Evolutionary conservation across 37 sponge, comb jelly and placozoan genomes (phyloP).

Genomic region (Petrosia ficiformis): DNA sequence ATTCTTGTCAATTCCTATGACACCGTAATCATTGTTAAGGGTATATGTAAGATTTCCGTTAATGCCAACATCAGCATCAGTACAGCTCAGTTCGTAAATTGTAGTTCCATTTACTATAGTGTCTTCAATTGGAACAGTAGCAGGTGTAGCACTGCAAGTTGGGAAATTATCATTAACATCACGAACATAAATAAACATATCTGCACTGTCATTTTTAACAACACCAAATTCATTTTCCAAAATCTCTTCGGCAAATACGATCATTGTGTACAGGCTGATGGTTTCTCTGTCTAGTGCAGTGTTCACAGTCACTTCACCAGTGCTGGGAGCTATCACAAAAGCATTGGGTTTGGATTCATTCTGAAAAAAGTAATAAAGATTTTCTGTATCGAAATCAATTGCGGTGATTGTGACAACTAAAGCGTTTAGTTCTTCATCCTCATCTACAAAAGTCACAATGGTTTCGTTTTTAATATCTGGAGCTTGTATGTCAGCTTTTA

Average conservation of each 20-base stretch:
- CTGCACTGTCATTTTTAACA: slow-evolving; percentile 22
- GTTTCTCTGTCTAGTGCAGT: slow-evolving; percentile 54
- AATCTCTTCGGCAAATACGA: slow-evolving; percentile 42
- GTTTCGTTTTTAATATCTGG: slow-evolving; percentile 15
- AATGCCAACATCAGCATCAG: slow-evolving; percentile 41
- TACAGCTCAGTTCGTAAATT: slow-evolving; percentile 42
- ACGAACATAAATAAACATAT: slow-evolving; percentile 38
- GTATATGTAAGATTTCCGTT: slow-evolving; percentile 43
- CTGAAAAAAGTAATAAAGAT: slow-evolving; percentile 14
- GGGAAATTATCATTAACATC: slow-evolving; percentile 73
- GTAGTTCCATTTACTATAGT: neutral
- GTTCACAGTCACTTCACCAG: slow-evolving; percentile 21
- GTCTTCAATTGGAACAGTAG: slow-evolving; percentile 5
- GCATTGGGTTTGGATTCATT: slow-evolving; percentile 29
- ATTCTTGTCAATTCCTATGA: slow-evolving; percentile 14
- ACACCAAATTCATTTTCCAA: neutral
- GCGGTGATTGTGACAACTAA: slow-evolving; percentile 35
- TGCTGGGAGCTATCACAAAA: slow-evolving; percentile 23
- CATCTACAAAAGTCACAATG: slow-evolving; percentile 36
- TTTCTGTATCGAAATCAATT: slow-evolving; percentile 4
- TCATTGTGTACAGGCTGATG: slow-evolving; percentile 25
- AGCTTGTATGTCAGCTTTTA: slow-evolving; percentile 18
- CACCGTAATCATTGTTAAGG: slow-evolving; percentile 28
- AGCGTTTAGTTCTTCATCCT: slow-evolving; percentile 35
- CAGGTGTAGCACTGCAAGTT: slow-evolving; percentile 9